Base-by-base conservation (phyloP, 2,888 invertebrate genomes). In the Chymomyza procnemis region DNA sequence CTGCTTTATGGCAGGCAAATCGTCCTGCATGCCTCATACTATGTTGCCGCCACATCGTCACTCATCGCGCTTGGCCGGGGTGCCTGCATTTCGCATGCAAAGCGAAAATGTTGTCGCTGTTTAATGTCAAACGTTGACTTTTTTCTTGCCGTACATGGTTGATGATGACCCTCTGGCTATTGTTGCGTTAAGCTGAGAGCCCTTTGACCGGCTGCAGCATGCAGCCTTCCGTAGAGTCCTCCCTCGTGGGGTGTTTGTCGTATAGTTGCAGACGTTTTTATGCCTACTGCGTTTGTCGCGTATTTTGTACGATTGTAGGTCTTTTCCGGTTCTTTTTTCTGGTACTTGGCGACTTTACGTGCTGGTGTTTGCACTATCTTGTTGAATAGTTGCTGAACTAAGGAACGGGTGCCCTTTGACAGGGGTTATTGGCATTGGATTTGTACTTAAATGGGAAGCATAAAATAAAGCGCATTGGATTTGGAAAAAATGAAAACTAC, bases 21-120 rank as follows among this genome's bases (percentile, higher is more conserved):
- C 64, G 34, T 41, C 34, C 34, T 41, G 34, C 18, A 16, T 4
- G 8, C 52, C 9, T 19, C 47, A 8, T 47, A 16, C n/a, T 47
- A 47, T 1, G 47, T 4, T 1, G 6, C 26, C 6, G 6, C 6
- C 8, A 6, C 26, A 26, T 19, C 52, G n/a, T 14, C 54, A n/a
- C n/a, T n/a, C n/a, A n/a, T n/a, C n/a, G n/a, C n/a, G n/a, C n/a
- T 4, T 14, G 14, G 18, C 54, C 54, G 14, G 4, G 21, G 19
- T 74, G 65, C 72, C 67, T 65, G 66, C 82, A 85, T 86, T 86
- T 85, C 66, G 71, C 81, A 86, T 82, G 80, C 82, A 75, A 81
- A 82, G 80, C 71, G 78, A 81, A 85, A 85, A 82, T 79, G 80
- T 85, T 85, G 86, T 76, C 83, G 84, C 87, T 87, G 87, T 83